phyloP scores from a whole-genome alignment of 2,888 invertebrate species.

The Chloroclystis v-ata region DNA sequence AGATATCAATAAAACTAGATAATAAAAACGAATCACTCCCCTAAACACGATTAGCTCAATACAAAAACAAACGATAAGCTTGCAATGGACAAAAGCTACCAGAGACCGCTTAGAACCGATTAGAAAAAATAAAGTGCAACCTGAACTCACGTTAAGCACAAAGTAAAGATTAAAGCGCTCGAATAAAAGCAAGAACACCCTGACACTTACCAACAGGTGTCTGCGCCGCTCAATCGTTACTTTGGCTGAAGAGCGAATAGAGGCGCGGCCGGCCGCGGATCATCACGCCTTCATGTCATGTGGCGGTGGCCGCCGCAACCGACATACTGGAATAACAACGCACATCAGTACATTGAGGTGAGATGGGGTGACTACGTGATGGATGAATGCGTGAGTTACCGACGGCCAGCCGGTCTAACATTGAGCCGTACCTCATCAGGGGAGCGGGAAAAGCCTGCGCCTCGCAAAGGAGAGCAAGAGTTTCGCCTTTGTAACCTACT shows the following conservation, averaged over 20 bases:
- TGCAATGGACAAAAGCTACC: constrained; percentile 40
- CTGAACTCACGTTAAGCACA: constrained; percentile 68
- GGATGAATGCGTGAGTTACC: constrained; percentile 72
- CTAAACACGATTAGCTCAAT: constrained; percentile 26
- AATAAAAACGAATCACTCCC: constrained; percentile 21
- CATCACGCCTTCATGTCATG: constrained; percentile 71
- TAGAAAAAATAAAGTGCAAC: constrained; percentile 42
- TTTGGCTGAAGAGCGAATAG: constrained; percentile 67
- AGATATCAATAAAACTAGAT: constrained; percentile 25
- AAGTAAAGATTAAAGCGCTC: constrained; percentile 76
- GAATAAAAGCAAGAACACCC: constrained; percentile 75
- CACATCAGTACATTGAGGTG: constrained; percentile 69
- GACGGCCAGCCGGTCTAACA: constrained; percentile 52
- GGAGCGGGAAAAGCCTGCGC: constrained; percentile 89
- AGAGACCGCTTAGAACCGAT: constrained; percentile 35
- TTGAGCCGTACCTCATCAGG: constrained; percentile 82
- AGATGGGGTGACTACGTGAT: constrained; percentile 67
- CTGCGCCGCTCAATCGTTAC: constrained; percentile 74
- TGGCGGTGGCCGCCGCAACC: constrained; percentile 63
- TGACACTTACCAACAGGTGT: constrained; percentile 77
- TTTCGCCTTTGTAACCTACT: constrained; percentile 61
- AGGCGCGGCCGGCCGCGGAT: constrained; percentile 72
- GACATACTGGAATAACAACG: constrained; percentile 73
- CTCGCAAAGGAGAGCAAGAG: constrained; percentile 84
- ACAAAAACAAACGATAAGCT: constrained; percentile 33